Evolutionary conservation across 2,888 invertebrate genomes (phyloP).

Genomic region (Acrocyrtus sp.): DNA sequence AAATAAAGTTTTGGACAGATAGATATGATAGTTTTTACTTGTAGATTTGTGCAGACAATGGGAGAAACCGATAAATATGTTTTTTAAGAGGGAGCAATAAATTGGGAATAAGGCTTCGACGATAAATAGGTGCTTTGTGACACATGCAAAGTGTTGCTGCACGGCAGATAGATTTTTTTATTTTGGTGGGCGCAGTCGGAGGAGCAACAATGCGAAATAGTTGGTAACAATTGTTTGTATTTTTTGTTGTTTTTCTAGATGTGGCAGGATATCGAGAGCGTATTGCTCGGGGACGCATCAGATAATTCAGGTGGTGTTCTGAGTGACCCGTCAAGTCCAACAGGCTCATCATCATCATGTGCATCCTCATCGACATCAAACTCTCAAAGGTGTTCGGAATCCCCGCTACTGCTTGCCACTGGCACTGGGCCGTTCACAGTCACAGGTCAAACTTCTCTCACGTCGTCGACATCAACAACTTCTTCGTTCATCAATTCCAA

Average conservation of each 20-base stretch:
- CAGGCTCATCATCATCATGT: conserved; percentile 60
- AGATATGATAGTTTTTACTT: no score
- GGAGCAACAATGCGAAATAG: no score
- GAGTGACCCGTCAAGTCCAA: conserved; percentile 63
- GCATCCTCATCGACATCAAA: conserved; percentile 58
- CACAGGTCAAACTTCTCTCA: conserved; percentile 37
- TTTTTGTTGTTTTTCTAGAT: conserved; percentile 65
- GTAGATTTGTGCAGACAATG: no score
- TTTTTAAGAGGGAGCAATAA: no score
- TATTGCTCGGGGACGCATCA: conserved; percentile 66
- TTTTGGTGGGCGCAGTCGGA: no score
- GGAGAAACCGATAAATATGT: no score
- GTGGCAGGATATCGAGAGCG: conserved; percentile 69
- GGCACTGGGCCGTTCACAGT: conserved; percentile 26
- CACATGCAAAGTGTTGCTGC: no score
- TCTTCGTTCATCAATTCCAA: conserved; percentile 18
- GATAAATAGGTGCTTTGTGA: no score
- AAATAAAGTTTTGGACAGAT: no score
- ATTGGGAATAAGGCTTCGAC: no score
- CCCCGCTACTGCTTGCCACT: conserved; percentile 50
- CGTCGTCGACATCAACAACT: conserved; percentile 31
- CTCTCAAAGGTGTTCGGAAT: conserved; percentile 59
- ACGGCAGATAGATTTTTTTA: no score
- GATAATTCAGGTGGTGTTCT: conserved; percentile 60
- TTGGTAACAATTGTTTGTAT: conserved; percentile 4